Evolutionary conservation across 1,140 invertebrate genomes (phyloP).

Genomic region (Stegodyphus mimosarum): DNA sequence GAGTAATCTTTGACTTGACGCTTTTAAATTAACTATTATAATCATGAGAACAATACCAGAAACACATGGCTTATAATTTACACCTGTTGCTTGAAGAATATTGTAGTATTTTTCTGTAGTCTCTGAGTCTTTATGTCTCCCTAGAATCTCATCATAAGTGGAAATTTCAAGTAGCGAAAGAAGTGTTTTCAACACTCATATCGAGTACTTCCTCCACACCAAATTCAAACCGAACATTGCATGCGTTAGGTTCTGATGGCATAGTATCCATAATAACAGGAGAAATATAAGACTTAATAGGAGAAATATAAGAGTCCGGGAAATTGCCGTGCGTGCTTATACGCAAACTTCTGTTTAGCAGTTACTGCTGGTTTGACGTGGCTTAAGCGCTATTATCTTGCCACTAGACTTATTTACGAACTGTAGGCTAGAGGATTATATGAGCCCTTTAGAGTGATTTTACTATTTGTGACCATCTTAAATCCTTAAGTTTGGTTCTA

Average conservation of each 20-base stretch:
- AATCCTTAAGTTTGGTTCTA: too few species aligned
- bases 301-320: too few species aligned
- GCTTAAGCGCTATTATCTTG: too few species aligned
- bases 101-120: neutral
- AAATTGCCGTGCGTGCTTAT: too few species aligned
- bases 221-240: conserved; percentile 30
- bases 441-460: too few species aligned
- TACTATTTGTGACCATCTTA: too few species aligned
- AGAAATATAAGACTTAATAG: conserved; percentile 24
- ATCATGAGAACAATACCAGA: conserved; percentile 9
- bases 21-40: conserved; percentile 4
- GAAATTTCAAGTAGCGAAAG: too few species aligned
- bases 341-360: too few species aligned
- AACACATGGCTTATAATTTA: conserved; percentile 10
- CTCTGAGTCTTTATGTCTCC: neutral
- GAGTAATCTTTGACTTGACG: conserved; percentile 24
- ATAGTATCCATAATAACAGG: conserved; percentile 46
- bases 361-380: too few species aligned
- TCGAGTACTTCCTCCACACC: conserved; percentile 38
- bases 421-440: too few species aligned
- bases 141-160: too few species aligned
- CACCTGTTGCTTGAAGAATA: conserved; percentile 23
- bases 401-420: too few species aligned
- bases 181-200: neutral
- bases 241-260: conserved; percentile 2